Evolutionary conservation across 1,140 invertebrate genomes (phyloP).

Genomic region (Meteorus sp.): DNA sequence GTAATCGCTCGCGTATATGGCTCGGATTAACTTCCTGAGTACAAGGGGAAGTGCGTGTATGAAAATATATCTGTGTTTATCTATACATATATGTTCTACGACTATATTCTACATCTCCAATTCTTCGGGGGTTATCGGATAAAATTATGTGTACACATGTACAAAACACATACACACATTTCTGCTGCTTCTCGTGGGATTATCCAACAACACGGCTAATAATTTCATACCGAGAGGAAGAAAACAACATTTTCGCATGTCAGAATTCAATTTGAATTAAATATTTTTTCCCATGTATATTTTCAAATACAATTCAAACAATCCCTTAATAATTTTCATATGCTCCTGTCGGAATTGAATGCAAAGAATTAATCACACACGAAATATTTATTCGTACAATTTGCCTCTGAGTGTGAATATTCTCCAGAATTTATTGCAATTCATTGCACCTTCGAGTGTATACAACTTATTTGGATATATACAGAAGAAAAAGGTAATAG

Average conservation of each 20-base stretch:
- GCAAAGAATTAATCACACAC: constrained; percentile 27
- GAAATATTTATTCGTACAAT: too few relatives aligned
- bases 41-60: constrained; percentile 18
- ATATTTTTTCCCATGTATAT: neutral
- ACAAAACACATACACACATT: constrained; percentile 22
- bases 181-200: constrained; percentile 35
- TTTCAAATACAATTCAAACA: neutral
- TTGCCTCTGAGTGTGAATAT: too few relatives aligned
- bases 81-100: too few relatives aligned
- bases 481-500: too few relatives aligned
- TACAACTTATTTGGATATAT: too few relatives aligned
- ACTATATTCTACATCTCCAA: constrained; percentile 40
- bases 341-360: neutral
- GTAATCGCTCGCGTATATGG: constrained; percentile 59
- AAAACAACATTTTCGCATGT: neutral
- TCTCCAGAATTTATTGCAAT: too few relatives aligned
- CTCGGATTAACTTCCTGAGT: constrained; percentile 53
- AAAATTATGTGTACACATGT: too few relatives aligned
- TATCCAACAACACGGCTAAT: constrained; percentile 21
- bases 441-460: too few relatives aligned
- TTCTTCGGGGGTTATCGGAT: constrained; percentile 47
- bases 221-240: constrained; percentile 4
- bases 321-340: neutral
- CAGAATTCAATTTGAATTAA: neutral
- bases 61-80: too few relatives aligned